A percentile compares a stretch with the other conserved stretches of the same genome.
Conservation (phyloP, 2,113 vertebrate species). For the Antigone vipio region DNA sequence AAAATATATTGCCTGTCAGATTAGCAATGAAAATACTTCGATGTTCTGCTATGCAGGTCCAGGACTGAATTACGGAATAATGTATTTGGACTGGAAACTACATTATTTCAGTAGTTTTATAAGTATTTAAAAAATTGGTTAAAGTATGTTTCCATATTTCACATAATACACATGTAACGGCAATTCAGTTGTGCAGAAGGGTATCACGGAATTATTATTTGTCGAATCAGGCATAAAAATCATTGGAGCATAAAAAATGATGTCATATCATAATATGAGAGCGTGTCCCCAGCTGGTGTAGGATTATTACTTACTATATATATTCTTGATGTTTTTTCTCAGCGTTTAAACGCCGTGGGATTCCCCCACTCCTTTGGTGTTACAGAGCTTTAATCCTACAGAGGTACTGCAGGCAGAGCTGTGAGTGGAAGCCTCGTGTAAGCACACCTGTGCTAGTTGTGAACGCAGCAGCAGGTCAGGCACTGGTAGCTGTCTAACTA, state of each 20-base stretch:
- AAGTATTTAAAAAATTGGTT: neutral
- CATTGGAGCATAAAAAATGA: neutral
- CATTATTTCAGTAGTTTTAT: neutral
- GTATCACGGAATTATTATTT: neutral
- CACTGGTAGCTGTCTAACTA: neutral
- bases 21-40: neutral
- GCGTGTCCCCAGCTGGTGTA: neutral
- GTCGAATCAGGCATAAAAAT: neutral
- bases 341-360: neutral
- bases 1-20: conserved; percentile 33
- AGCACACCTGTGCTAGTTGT: neutral
- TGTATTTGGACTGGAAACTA: neutral
- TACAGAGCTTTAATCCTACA: neutral
- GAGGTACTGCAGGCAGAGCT: neutral
- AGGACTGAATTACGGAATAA: neutral
- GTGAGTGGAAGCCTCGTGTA: neutral
- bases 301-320: neutral
- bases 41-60: neutral
- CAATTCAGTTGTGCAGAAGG: neutral
- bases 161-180: neutral
- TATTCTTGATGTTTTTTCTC: neutral
- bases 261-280: neutral
- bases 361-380: neutral
- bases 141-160: neutral
- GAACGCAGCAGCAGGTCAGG: neutral